These are phyloP conservation scores for Sinopyrophorus schimmeli DNA, from an alignment of 2,888 invertebrate species.

Conservation along the genomic window DNA sequence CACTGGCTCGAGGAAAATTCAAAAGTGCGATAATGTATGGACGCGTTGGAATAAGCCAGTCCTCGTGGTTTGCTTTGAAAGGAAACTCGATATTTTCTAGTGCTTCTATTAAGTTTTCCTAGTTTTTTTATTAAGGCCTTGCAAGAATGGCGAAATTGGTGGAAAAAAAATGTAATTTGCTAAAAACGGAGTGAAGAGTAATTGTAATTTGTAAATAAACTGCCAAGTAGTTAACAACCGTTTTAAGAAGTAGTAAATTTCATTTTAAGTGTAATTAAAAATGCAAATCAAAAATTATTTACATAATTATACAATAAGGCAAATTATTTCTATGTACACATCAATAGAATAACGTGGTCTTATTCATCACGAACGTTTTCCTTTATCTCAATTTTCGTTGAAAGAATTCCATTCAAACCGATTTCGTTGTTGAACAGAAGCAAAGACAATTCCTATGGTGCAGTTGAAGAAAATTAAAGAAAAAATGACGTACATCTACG, in stretches of 20 bases:
- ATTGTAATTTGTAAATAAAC: no score
- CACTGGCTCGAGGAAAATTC: slow-evolving; percentile 25
- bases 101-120: slow-evolving; percentile 20
- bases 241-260: not conserved
- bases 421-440: not conserved
- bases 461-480: slow-evolving; percentile 24
- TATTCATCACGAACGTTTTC: slow-evolving; percentile 14
- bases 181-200: no score
- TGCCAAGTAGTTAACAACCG: not conserved
- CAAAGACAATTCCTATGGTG: slow-evolving; percentile 14
- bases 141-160: no score
- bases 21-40: slow-evolving; percentile 28
- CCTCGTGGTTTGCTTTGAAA: slow-evolving; percentile 24
- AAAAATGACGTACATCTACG: slow-evolving; percentile 56
- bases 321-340: slow-evolving; percentile 1
- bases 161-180: no score
- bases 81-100: slow-evolving; percentile 21
- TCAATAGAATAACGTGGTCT: slow-evolving; percentile 3
- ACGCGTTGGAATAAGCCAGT: slow-evolving; percentile 29
- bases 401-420: slow-evolving; percentile 1
- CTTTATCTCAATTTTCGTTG: slow-evolving; percentile 3
- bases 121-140: no score
- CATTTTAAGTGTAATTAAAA: slow-evolving; percentile 7
- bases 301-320: slow-evolving; percentile 7
- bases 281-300: slow-evolving; percentile 12